These are phyloP conservation scores for Ibycter americanus DNA, from an alignment of 2,797 vertebrate genomes.

Conservation along the genomic window DNA sequence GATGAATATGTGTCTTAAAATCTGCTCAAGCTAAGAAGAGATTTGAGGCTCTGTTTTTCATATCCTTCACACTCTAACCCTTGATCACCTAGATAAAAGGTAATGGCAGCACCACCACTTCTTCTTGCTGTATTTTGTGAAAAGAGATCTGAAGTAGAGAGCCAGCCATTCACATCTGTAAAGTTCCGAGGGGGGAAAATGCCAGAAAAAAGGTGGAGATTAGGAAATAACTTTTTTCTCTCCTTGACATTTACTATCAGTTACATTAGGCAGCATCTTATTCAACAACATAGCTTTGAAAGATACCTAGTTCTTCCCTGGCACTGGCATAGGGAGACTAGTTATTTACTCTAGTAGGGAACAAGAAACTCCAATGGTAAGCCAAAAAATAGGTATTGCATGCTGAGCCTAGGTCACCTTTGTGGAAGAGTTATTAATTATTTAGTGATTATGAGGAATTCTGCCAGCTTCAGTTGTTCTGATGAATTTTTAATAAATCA, in stretches of 20 bases:
- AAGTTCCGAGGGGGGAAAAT: neutral
- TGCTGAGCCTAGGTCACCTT: slow-evolving; percentile 54
- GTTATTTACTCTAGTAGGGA: neutral
- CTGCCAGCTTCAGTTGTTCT: slow-evolving; percentile 45
- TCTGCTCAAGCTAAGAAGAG: neutral
- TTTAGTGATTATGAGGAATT: slow-evolving; percentile 41
- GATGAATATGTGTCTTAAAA: neutral
- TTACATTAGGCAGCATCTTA: neutral
- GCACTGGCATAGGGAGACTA: neutral
- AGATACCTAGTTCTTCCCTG: neutral
- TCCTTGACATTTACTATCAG: neutral
- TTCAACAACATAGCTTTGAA: neutral
- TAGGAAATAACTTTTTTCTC: neutral
- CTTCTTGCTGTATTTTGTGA: neutral
- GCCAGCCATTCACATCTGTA: neutral
- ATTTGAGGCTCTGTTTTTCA: neutral
- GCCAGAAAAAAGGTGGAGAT: neutral
- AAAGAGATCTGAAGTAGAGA: neutral
- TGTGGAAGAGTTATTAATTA: slow-evolving; percentile 51
- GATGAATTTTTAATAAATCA: slow-evolving; percentile 64
- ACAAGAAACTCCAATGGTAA: neutral
- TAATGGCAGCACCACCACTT: neutral
- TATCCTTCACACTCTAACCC: neutral
- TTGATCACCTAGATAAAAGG: neutral
- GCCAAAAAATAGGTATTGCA: neutral